A percentile compares a stretch with the other conserved stretches of the same genome.
Evolutionary conservation across 2,888 invertebrate species (phyloP).

Genomic region (Conus canariensis): DNA sequence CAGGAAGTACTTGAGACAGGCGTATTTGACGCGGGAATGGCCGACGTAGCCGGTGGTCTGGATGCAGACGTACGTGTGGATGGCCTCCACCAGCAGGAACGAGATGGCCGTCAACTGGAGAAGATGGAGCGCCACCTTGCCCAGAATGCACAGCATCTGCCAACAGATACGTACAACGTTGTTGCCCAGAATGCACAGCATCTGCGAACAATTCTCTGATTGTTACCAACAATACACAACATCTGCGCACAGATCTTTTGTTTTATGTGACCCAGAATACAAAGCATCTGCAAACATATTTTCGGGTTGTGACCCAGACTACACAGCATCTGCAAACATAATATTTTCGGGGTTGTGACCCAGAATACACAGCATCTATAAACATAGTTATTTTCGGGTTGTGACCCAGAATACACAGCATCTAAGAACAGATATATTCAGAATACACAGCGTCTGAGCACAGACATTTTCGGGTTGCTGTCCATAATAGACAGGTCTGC

Average conservation of each 20-base stretch:
- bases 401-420: neutral
- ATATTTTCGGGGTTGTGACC: too few species aligned
- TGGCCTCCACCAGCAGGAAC: constrained; percentile 65
- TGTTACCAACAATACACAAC: constrained; percentile 58
- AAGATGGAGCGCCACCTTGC: constrained; percentile 64
- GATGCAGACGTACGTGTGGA: constrained; percentile 61
- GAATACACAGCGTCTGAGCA: constrained; percentile 17
- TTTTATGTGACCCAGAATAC: neutral
- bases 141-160: constrained; percentile 46
- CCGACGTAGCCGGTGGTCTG: constrained; percentile 32
- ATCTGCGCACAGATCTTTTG: constrained; percentile 47
- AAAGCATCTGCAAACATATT: neutral
- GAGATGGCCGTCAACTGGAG: constrained; percentile 67
- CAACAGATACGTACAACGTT: too few species aligned
- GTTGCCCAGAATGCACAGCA: too few species aligned
- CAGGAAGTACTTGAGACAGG: constrained; percentile 52
- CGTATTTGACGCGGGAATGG: constrained; percentile 11
- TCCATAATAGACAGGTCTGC: too few species aligned
- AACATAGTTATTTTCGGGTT: too few species aligned
- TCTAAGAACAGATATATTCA: constrained; percentile 34
- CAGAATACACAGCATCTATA: too few species aligned
- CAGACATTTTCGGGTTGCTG: too few species aligned
- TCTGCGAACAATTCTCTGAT: too few species aligned
- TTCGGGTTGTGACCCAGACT: constrained; percentile 49
- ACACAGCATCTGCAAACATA: neutral